Evolutionary conservation across 2,113 vertebrate genomes (phyloP).

Genomic region (Nestor notabilis): DNA sequence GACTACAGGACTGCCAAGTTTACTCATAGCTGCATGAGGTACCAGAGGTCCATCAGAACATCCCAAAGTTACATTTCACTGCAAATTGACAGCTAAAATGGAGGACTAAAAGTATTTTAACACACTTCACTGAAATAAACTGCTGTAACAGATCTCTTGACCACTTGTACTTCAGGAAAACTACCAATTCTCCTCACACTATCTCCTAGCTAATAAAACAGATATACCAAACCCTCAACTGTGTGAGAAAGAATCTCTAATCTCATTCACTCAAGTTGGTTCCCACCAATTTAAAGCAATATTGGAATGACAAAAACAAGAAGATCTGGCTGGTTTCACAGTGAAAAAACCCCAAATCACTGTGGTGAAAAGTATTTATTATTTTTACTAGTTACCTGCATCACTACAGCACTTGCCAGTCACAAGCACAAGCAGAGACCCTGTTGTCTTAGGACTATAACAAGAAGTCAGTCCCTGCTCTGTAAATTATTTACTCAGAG

Average conservation of each 20-base stretch:
- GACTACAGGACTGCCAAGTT: not conserved
- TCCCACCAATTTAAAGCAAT: not conserved
- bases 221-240: rapidly evolving
- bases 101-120: not conserved
- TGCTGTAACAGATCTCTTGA: not conserved
- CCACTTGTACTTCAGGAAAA: not conserved
- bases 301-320: not conserved
- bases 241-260: not conserved
- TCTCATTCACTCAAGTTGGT: not conserved
- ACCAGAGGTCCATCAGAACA: not conserved
- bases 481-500: not conserved
- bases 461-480: not conserved
- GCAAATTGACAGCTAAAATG: not conserved
- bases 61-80: not conserved
- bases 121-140: not conserved
- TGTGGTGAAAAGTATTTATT: not conserved
- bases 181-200: not conserved
- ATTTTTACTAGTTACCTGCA: not conserved
- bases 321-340: not conserved
- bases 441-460: not conserved
- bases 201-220: not conserved
- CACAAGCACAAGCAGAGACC: not conserved
- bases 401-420: not conserved
- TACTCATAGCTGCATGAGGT: not conserved
- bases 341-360: not conserved